Evolutionary conservation across 1,140 invertebrate species (phyloP), one percentile per base, ranked within the genome.

Genomic region (Trachymyrmex septentrionalis): DNA sequence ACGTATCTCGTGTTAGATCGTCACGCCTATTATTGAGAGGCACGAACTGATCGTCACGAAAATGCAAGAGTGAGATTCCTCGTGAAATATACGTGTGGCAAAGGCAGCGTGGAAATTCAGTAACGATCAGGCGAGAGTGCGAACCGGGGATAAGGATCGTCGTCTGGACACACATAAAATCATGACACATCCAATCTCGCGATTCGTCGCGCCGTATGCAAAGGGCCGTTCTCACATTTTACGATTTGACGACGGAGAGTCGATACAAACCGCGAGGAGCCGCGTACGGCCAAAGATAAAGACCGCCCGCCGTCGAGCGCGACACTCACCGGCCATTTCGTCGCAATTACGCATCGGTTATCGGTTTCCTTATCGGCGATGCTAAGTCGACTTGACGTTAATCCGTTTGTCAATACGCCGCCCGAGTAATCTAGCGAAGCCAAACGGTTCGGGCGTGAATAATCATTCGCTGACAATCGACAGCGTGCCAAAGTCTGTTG

Each of bases 181-280:
- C 88, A 88, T 87, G 88, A 89, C 88, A 80, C 76, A 72, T 90
- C 76, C 91, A 91, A 92, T 93, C 91, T 91, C 85, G 87, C 87
- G 91, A 93, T 93, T 93, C 85, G 92, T 85, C 90, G 91, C 86
- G 92, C 90, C 87, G 86, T 88, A 90, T 91, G 91, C 89, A 87
- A 91, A 93, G 66, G 69, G 69, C 77, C 30, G n/a, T 21, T 50
- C 34, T 19, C 24, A n/a, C 16, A 84, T 89, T 90, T 87, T 76
- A 89, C 88, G 88, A 90, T 81, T 76, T 69, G 75, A 87, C 55
- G 84, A 19, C n/a, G 27, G 38, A 34, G 64, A 16, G 69, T 61
- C 72, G 88, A 89, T 87, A 75, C 21, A 71, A 67, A 73, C 48
- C 77, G 61, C 71, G 69, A 63, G 59, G n/a, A 86, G 78, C 67